Base-by-base conservation (phyloP, 2,888 invertebrate genomes). In the Dioctria linearis region DNA sequence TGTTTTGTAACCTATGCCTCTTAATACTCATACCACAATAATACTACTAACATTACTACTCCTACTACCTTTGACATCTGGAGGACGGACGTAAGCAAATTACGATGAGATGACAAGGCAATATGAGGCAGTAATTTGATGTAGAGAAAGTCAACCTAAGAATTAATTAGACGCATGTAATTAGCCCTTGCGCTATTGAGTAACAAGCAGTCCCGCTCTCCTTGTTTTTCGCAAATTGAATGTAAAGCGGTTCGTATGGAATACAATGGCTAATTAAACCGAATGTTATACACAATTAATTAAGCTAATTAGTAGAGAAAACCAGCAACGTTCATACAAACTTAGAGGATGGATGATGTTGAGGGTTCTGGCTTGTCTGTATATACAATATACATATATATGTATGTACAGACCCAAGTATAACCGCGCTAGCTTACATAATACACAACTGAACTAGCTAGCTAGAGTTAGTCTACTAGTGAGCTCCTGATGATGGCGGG, bases 251-350 rank as follows among this genome's bases (percentile, higher is more conserved):
- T 84, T 84, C 82, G 82, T 81, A 84, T 83, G 80, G 81, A 84
- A 82, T 82, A 84, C 84, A 84, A 84, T 84, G 83, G 84, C 84
- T 84, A 84, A 84, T 84, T 84, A 84, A 84, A 84, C 84, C 83
- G 84, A 84, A 84, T 84, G 84, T 84, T 84, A 84, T 84, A 84
- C 84, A 84, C 84, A 84, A 84, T 84, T 84, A 84, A 84, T 84
- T 84, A 84, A 84, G 84, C 84, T 84, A 84, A 84, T 84, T 84
- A 84, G 84, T 83, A 82, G 82, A 84, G 83, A 83, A 84, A 84
- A 81, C 79, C 79, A 79, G 54, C 54, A 40, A 54, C 66, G 65
- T 54, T 54, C 66, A 78, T 66, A 78, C 78, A 66, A 46, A 66
- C 78, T 63, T 63, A 63, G 73, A 59, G 9, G 46, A 8, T 13